A percentile compares a stretch with the other conserved stretches of the same genome.
These are phyloP conservation scores for Ailurus styani DNA, from an alignment of 2,113 vertebrate genomes.

Conservation along the genomic window DNA sequence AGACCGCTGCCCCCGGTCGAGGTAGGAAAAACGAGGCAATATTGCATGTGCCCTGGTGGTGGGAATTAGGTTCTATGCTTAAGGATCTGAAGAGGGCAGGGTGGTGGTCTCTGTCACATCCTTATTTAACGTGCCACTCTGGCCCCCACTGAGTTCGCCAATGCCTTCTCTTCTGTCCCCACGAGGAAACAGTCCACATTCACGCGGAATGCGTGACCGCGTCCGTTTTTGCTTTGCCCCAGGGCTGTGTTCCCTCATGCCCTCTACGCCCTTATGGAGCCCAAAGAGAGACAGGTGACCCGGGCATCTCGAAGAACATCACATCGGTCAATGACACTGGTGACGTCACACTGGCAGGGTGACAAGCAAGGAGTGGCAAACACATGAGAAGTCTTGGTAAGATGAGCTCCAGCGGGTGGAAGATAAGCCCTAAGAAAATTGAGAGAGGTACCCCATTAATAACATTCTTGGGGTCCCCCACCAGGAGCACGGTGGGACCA, in stretches of 20 bases:
- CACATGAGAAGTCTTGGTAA: too few relatives aligned
- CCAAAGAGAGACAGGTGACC: not conserved
- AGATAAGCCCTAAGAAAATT: not conserved
- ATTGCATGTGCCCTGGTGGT: too few relatives aligned
- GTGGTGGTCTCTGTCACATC: not conserved
- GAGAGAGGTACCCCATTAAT: not conserved
- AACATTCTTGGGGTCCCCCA: not conserved
- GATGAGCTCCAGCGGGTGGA: not conserved
- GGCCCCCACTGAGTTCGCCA: too few relatives aligned
- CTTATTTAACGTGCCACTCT: too few relatives aligned
- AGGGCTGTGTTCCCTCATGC: rapidly evolving
- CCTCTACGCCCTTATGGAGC: too few relatives aligned
- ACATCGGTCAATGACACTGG: not conserved
- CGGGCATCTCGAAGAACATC: not conserved
- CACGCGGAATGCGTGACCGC: not conserved
- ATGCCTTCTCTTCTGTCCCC: not conserved
- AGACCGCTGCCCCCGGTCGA: not conserved
- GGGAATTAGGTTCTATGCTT: not conserved
- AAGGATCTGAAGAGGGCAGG: not conserved
- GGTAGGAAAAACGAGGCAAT: rapidly evolving
- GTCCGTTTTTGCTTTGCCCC: not conserved
- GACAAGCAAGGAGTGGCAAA: not conserved
- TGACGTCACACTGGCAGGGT: not conserved
- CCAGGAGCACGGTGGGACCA: too few relatives aligned
- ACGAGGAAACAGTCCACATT: not conserved